Evolutionary conservation across 2,888 invertebrate species (phyloP).

Genomic region (Andrena hattorfiana): DNA sequence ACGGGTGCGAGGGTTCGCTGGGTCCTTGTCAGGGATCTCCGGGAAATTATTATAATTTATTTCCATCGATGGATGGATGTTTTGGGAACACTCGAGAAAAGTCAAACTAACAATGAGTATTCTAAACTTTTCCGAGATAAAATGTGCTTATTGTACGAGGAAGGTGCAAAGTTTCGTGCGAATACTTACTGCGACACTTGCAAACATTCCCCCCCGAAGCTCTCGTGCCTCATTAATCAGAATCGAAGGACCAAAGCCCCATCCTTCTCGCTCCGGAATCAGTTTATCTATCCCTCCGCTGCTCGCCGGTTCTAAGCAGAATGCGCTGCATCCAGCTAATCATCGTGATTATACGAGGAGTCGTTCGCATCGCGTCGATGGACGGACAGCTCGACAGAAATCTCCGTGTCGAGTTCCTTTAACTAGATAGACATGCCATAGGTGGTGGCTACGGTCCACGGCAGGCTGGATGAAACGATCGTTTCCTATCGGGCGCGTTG

Average conservation of each 20-base stretch:
- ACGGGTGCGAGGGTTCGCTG: background rate
- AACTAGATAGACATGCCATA: conserved; percentile 63
- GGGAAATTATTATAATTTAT: conserved; percentile 26
- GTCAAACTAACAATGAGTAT: no score
- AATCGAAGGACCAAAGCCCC: no score
- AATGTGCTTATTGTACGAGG: no score
- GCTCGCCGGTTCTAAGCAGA: background rate
- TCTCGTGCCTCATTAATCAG: no score
- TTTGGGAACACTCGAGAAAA: background rate
- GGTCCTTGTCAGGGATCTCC: background rate
- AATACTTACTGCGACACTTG: no score
- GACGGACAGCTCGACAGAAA: conserved; percentile 72
- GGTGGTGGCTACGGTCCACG: conserved; percentile 48
- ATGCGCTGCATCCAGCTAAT: conserved; percentile 43
- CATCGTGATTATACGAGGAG: conserved; percentile 58
- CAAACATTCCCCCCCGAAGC: no score
- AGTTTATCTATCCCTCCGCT: no score
- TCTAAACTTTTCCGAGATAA: no score
- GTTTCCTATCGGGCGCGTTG: conserved; percentile 69
- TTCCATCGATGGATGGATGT: background rate
- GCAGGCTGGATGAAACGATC: conserved; percentile 47
- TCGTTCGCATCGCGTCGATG: conserved; percentile 64
- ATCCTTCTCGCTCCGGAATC: no score
- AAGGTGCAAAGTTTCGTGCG: no score
- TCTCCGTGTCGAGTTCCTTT: conserved; percentile 70